Evolutionary conservation across 92 coral and sea anemone species (phyloP).

Genomic region (Siderastrea siderea): DNA sequence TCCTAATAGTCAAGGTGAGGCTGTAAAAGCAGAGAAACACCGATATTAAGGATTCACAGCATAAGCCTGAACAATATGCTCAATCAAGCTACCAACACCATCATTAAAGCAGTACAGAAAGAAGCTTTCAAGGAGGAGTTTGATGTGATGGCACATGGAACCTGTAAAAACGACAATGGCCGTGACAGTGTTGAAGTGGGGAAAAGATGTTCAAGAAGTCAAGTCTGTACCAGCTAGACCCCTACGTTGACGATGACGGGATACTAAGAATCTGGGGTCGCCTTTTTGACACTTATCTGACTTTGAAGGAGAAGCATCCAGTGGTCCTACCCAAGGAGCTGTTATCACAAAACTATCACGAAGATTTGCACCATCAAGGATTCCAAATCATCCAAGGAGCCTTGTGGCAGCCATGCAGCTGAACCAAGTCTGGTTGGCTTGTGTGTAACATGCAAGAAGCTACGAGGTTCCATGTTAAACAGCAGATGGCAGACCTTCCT

Average conservation of each 20-base stretch:
- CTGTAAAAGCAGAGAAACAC: neutral
- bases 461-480: neutral
- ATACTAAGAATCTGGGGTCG: too few species aligned
- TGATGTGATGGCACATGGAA: neutral
- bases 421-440: neutral
- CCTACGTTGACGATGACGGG: slow-evolving; percentile 36
- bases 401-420: neutral
- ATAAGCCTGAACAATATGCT: neutral
- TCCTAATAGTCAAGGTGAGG: neutral
- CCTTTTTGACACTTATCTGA: too few species aligned
- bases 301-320: too few species aligned
- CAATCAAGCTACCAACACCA: neutral
- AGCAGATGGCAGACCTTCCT: slow-evolving; percentile 7
- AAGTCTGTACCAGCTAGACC: slow-evolving; percentile 53
- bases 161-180: neutral
- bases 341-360: neutral
- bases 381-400: slow-evolving; percentile 33
- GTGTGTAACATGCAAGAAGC: neutral
- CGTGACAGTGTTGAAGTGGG: neutral
- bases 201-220: slow-evolving; percentile 35
- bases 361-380: slow-evolving; percentile 30
- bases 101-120: neutral
- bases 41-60: neutral
- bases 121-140: neutral
- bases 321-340: too few species aligned